A percentile compares a stretch with the other conserved stretches of the same genome.
phyloP scores from a whole-genome alignment of 2,113 vertebrate genomes.

The Crotophaga sulcirostris region DNA sequence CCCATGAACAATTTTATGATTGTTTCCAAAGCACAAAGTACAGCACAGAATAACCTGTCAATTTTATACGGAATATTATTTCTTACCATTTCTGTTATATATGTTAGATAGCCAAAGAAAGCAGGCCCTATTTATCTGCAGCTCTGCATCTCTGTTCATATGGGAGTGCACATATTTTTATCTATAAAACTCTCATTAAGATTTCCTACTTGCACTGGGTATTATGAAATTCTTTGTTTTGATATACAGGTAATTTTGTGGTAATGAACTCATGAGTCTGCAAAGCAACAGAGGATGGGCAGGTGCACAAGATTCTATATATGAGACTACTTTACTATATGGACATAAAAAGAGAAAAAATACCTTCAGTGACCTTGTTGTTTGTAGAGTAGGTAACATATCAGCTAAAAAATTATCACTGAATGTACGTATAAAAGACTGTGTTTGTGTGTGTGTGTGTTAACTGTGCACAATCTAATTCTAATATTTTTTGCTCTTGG shows the following conservation, averaged over 20 bases:
- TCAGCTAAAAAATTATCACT: not conserved
- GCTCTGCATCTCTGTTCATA: fast-evolving
- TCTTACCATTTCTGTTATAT: not conserved
- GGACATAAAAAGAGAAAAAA: not conserved
- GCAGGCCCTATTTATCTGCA: not conserved
- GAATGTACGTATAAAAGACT: not conserved
- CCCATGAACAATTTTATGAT: not conserved
- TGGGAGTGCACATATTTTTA: not conserved
- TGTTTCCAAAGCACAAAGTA: not conserved
- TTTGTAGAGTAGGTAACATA: not conserved
- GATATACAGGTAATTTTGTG: not conserved
- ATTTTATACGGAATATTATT: not conserved
- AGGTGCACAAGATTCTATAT: not conserved
- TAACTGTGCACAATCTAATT: not conserved
- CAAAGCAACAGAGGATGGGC: not conserved
- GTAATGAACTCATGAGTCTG: not conserved
- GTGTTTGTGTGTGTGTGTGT: not conserved
- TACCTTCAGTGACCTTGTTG: not conserved
- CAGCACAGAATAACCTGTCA: not conserved
- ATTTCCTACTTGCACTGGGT: not conserved
- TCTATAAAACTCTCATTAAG: not conserved
- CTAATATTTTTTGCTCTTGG: not conserved
- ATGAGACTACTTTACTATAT: not conserved
- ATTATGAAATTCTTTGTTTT: not conserved
- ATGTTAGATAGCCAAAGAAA: not conserved